A percentile compares a stretch with the other conserved stretches of the same genome.
Evolutionary conservation across 2,888 invertebrate species (phyloP).

Genomic region (Ctenicera cuprea): DNA sequence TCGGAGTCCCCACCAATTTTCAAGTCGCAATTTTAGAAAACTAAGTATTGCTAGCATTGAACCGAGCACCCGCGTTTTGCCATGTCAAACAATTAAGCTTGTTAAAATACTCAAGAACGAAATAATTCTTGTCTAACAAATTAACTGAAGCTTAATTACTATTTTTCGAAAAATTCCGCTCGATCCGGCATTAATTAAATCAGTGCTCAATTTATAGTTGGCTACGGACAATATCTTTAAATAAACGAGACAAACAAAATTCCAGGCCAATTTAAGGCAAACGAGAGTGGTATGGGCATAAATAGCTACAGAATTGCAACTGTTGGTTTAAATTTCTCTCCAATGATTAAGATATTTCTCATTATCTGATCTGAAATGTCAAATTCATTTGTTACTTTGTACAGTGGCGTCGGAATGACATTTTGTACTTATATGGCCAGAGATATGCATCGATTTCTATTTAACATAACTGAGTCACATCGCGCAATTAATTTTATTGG

Average conservation of each 20-base stretch:
- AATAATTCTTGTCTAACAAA: no score
- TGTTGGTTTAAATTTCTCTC: constrained; percentile 21
- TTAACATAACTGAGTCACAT: constrained; percentile 38
- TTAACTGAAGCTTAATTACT: no score
- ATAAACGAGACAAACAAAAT: constrained; percentile 44
- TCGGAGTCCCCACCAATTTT: no score
- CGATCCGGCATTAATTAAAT: no score
- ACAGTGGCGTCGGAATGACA: constrained; percentile 34
- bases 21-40: no score
- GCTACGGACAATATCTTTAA: neutral
- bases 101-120: no score
- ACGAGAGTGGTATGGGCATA: constrained; percentile 39
- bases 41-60: no score
- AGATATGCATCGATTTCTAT: constrained; percentile 43
- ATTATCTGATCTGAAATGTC: constrained; percentile 49
- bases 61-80: no score
- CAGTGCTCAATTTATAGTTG: neutral
- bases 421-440: constrained; percentile 43
- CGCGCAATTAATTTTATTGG: constrained; percentile 24
- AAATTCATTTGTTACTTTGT: constrained; percentile 46
- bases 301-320: constrained; percentile 16
- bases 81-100: no score
- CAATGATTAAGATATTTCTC: constrained; percentile 41
- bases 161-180: no score
- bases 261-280: constrained; percentile 46